Conservation (phyloP, 2,113 vertebrate species). For the Dicerorhinus sumatrensis region DNA sequence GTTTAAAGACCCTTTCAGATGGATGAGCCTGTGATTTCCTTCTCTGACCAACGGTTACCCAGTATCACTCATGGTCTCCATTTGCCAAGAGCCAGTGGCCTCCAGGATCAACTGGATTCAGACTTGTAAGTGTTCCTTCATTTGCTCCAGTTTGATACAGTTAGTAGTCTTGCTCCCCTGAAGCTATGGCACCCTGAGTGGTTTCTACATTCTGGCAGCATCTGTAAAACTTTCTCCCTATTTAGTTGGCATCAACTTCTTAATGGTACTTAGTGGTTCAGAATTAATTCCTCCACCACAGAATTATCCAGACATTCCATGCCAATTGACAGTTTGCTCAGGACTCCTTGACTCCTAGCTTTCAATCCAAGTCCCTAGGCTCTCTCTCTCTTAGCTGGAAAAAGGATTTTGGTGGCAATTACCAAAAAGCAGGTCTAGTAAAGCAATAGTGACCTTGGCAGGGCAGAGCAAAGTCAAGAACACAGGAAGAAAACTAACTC, state of each 20-base stretch:
- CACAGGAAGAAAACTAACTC: fast-evolving
- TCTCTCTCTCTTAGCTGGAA: not conserved
- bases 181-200: not conserved
- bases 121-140: not conserved
- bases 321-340: not conserved
- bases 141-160: not conserved
- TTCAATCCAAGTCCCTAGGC: not conserved
- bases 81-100: not conserved
- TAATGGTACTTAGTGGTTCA: constrained; percentile 16
- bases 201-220: not conserved
- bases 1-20: not conserved
- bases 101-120: not conserved
- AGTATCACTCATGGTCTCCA: not conserved
- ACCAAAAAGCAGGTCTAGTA: not conserved
- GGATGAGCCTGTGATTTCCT: not conserved
- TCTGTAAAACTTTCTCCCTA: constrained; percentile 9
- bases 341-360: not conserved
- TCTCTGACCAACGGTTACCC: not conserved
- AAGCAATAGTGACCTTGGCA: not conserved
- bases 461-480: not conserved
- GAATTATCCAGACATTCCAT: not conserved
- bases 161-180: not conserved
- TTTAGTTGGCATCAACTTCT: constrained; percentile 28
- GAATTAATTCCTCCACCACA: constrained; percentile 30
- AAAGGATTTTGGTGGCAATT: not conserved